Evolutionary conservation across 2,888 invertebrate genomes (phyloP).

Genomic region (Drosophila falleni): DNA sequence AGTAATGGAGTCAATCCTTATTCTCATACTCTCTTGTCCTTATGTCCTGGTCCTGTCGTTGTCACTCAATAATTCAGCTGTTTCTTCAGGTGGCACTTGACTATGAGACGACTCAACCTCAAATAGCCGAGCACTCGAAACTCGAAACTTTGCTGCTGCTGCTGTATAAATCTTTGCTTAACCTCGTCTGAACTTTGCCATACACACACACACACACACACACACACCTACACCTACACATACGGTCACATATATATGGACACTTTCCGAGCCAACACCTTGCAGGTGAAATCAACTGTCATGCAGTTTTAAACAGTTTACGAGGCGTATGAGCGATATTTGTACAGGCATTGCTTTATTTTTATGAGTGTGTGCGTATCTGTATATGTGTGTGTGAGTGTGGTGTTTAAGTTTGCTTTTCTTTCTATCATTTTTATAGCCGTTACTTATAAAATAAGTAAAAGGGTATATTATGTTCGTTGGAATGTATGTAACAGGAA

Average conservation of each 20-base stretch:
- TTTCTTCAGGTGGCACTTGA: constrained; percentile 53
- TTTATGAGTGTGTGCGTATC: constrained; percentile 3
- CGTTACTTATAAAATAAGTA: no score
- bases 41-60: constrained; percentile 16
- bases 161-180: constrained; percentile 66
- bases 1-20: constrained; percentile 13
- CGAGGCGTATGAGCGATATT: constrained; percentile 78
- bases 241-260: constrained; percentile 12
- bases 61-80: constrained; percentile 71
- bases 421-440: constrained; percentile 20
- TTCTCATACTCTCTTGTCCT: not conserved
- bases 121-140: constrained; percentile 51
- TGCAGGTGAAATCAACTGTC: constrained; percentile 73
- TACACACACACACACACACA: constrained; percentile 2
- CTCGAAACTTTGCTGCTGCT: constrained; percentile 53
- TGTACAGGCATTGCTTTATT: constrained; percentile 53
- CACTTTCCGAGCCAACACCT: constrained; percentile 52
- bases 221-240: not conserved
- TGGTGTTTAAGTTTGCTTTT: constrained; percentile 17
- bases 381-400: not conserved
- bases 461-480: no score
- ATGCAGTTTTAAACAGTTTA: constrained; percentile 79
- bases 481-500: no score
- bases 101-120: constrained; percentile 62
- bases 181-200: constrained; percentile 71